Evolutionary conservation across 2,797 vertebrate genomes (phyloP).

Genomic region (Enteromius unitaeniatus): DNA sequence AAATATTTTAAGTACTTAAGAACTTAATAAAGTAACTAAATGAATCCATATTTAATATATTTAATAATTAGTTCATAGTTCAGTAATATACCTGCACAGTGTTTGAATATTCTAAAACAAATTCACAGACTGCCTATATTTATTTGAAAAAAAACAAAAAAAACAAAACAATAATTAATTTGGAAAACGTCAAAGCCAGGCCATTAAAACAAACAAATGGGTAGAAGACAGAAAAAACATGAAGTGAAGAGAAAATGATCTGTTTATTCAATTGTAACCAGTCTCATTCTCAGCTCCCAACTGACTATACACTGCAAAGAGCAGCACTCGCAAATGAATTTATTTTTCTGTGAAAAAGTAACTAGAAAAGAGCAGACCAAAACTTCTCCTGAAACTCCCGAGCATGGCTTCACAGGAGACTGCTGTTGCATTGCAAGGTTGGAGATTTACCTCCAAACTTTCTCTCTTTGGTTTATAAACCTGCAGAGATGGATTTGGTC

Average conservation of each 20-base stretch:
- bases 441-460: conserved; percentile 45
- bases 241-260: not conserved
- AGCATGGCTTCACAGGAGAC: conserved; percentile 10
- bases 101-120: not conserved
- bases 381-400: not conserved
- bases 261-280: not conserved
- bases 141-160: not conserved
- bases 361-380: not conserved
- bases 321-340: not conserved
- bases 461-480: conserved; percentile 32
- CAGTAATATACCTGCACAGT: not conserved
- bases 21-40: not conserved
- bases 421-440: conserved; percentile 17
- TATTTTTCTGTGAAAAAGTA: not conserved
- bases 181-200: not conserved
- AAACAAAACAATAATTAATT: not conserved
- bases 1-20: too few relatives aligned
- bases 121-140: not conserved
- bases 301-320: not conserved
- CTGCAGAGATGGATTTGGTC: conserved; percentile 38
- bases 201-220: not conserved
- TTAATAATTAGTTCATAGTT: not conserved
- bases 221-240: not conserved
- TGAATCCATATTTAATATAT: not conserved
- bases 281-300: not conserved